Conservation (phyloP, 2,888 invertebrate genomes). For the Macrophya alboannulata region DNA sequence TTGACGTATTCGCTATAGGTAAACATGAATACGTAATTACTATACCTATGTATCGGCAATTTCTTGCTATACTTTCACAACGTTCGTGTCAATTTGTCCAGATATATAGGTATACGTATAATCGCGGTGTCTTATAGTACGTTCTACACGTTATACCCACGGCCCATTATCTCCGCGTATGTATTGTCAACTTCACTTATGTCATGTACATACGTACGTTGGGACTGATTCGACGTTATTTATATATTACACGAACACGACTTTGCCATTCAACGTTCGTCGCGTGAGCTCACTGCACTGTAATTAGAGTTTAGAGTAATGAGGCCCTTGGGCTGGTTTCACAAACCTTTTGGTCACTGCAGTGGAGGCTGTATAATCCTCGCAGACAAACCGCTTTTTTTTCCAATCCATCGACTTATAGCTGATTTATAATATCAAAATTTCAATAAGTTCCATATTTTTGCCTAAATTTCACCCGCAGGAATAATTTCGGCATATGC, state of each 20-base stretch:
- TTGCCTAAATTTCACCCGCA: background rate
- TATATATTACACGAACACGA: constrained; percentile 4
- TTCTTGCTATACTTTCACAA: background rate
- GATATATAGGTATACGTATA: background rate
- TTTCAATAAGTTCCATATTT: no score
- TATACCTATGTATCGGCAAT: background rate
- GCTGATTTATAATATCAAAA: no score
- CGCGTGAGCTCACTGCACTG: constrained; percentile 47
- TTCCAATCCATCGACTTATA: background rate
- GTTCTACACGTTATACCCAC: background rate
- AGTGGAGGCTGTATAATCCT: background rate
- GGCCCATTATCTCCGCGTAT: background rate
- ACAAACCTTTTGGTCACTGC: constrained; percentile 8
- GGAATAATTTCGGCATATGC: no score
- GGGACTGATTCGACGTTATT: constrained; percentile 17
- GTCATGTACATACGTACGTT: background rate
- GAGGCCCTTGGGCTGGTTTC: constrained; percentile 3
- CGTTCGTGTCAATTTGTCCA: background rate
- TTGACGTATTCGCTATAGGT: background rate
- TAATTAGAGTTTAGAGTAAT: constrained; percentile 36
- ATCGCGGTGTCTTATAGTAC: background rate
- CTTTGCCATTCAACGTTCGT: constrained; percentile 36
- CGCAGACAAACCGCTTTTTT: constrained; percentile 4
- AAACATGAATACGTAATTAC: no score
- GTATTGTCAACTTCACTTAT: constrained; percentile 2